These are phyloP conservation scores for Diprion similis DNA, from an alignment of 1,140 invertebrate genomes.

Conservation along the genomic window DNA sequence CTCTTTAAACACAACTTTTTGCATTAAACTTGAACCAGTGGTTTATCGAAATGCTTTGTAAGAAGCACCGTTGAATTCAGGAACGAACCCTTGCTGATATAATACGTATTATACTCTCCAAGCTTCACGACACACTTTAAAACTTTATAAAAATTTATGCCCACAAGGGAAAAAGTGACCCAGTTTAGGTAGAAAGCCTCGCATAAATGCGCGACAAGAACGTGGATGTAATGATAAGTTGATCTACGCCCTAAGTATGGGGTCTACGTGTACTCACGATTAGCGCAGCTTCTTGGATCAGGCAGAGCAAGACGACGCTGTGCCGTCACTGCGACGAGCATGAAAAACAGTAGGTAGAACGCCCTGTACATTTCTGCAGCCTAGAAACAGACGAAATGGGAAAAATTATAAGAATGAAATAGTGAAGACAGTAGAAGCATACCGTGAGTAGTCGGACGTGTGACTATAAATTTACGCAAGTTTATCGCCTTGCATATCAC, in stretches of 20 bases:
- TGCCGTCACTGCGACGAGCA: constrained; percentile 72
- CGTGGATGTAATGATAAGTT: too few relatives aligned
- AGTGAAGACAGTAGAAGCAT: neutral
- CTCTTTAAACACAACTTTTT: constrained; percentile 1
- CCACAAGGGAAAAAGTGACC: too few relatives aligned
- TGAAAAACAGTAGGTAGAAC: constrained; percentile 68
- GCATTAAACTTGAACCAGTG: constrained; percentile 15
- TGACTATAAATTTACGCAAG: neutral
- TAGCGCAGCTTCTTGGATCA: constrained; percentile 86
- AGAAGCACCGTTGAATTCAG: too few relatives aligned
- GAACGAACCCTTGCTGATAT: too few relatives aligned
- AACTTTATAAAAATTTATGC: too few relatives aligned
- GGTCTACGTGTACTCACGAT: constrained; percentile 70
- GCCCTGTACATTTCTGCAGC: constrained; percentile 55
- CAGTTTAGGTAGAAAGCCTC: too few relatives aligned
- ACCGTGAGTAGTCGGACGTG: neutral
- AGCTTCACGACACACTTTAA: too few relatives aligned
- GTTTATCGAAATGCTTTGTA: too few relatives aligned
- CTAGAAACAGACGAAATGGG: constrained; percentile 32
- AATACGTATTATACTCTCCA: too few relatives aligned
- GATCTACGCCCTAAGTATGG: too few relatives aligned
- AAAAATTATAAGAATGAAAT: neutral
- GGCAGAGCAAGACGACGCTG: constrained; percentile 85
- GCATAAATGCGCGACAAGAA: too few relatives aligned
- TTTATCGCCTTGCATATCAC: neutral